A percentile compares a stretch with the other conserved stretches of the same genome.
Evolutionary conservation across 1,140 invertebrate genomes (phyloP).

Genomic region (Adelges cooleyi): DNA sequence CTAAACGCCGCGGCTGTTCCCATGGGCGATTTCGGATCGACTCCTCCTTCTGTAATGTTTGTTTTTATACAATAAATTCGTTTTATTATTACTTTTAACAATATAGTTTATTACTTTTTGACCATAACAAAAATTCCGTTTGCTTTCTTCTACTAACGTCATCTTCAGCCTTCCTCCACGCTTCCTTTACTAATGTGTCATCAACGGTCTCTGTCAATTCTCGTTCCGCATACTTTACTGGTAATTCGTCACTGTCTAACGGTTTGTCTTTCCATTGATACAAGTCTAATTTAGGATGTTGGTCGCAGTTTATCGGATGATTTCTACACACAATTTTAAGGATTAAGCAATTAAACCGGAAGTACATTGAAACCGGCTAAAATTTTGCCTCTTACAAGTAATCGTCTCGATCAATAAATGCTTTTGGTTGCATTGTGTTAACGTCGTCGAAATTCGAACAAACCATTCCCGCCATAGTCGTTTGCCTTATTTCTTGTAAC

Average conservation of each 20-base stretch:
- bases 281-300: conserved; percentile 52
- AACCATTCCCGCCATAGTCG: conserved; percentile 65
- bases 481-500: conserved; percentile 72
- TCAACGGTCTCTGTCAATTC: neutral
- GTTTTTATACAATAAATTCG: too few relatives aligned
- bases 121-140: conserved; percentile 65
- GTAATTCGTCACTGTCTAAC: conserved; percentile 38
- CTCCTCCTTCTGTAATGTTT: conserved; percentile 49
- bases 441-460: conserved; percentile 67
- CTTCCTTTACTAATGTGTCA: conserved; percentile 39
- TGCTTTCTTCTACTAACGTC: conserved; percentile 57
- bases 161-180: conserved; percentile 59
- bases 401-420: conserved; percentile 75
- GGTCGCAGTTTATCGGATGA: conserved; percentile 61
- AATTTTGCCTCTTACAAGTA: conserved; percentile 58
- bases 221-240: conserved; percentile 37
- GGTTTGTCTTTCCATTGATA: conserved; percentile 46
- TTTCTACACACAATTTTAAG: too few relatives aligned
- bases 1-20: conserved; percentile 78
- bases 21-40: conserved; percentile 71
- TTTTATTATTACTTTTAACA: too few relatives aligned
- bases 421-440: conserved; percentile 61
- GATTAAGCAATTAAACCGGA: neutral
- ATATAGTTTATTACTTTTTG: conserved; percentile 40
- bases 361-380: neutral